A percentile compares a stretch with the other conserved stretches of the same genome.
These are phyloP conservation scores for Tadarida brasiliensis DNA, from an alignment of 2,797 vertebrate genomes.

Conservation along the genomic window DNA sequence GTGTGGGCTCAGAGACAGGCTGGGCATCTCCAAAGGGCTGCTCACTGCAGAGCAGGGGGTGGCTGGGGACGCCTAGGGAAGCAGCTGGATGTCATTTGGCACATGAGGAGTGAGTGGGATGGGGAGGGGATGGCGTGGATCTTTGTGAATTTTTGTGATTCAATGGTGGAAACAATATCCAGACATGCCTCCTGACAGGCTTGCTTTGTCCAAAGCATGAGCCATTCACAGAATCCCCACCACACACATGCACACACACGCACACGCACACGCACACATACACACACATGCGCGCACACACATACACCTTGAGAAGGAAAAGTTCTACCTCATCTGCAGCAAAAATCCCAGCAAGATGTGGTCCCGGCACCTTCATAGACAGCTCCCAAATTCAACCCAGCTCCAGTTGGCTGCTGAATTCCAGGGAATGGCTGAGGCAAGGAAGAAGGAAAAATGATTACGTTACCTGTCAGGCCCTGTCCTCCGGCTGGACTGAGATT, in stretches of 20 bases:
- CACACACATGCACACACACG: too few species aligned
- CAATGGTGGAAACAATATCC: neutral
- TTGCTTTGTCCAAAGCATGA: neutral
- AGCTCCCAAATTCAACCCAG: neutral
- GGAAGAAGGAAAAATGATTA: neutral
- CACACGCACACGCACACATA: too few species aligned
- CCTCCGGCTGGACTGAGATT: neutral
- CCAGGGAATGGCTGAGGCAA: neutral
- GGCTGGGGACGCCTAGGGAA: neutral
- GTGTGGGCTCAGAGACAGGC: neutral
- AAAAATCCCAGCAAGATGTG: neutral
- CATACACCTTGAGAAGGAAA: neutral
- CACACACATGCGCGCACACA: too few species aligned
- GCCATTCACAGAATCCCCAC: neutral
- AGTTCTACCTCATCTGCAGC: neutral
- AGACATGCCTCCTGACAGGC: neutral
- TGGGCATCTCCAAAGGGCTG: neutral
- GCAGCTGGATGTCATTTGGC: conserved; percentile 56
- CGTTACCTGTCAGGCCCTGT: neutral
- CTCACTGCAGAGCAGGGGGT: neutral
- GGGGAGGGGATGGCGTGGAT: neutral
- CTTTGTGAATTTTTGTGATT: neutral
- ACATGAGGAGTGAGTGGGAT: too few species aligned
- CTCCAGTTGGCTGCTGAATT: neutral
- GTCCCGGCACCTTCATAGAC: neutral